phyloP scores from a whole-genome alignment of 2,113 vertebrate species.

The Pterophyllum scalare region DNA sequence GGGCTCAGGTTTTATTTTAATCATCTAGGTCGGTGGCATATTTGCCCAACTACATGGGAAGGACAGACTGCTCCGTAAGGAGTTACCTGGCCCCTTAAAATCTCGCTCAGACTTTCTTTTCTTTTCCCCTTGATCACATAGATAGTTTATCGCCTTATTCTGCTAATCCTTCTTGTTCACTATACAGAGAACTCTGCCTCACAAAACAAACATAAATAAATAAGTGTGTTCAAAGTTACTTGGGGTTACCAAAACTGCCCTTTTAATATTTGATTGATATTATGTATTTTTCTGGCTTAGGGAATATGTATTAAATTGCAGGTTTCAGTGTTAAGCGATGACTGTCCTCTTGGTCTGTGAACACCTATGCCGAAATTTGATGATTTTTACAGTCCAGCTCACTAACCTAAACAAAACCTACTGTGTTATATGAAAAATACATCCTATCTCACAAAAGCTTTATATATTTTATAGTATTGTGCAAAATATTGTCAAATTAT shows the following conservation, averaged over 20 bases:
- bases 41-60: slow-evolving; percentile 74
- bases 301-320: background rate
- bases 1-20: slow-evolving; percentile 79
- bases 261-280: background rate
- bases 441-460: background rate
- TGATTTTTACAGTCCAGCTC: background rate
- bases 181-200: background rate
- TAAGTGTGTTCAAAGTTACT: background rate
- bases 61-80: slow-evolving; percentile 74
- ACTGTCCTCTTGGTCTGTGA: background rate
- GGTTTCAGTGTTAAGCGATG: background rate
- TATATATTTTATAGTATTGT: background rate
- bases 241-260: background rate
- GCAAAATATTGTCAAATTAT: background rate
- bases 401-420: background rate
- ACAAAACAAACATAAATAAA: background rate
- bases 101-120: slow-evolving; percentile 32
- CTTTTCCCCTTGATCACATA: slow-evolving; percentile 35
- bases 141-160: background rate
- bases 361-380: background rate
- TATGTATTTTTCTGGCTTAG: background rate
- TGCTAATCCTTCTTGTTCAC: background rate
- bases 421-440: background rate
- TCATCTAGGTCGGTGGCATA: slow-evolving; percentile 79
- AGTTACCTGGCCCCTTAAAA: slow-evolving; percentile 74